Evolutionary conservation across 1,140 invertebrate genomes (phyloP), one percentile per base, ranked within the genome.

Genomic region (Bemisia tabaci): DNA sequence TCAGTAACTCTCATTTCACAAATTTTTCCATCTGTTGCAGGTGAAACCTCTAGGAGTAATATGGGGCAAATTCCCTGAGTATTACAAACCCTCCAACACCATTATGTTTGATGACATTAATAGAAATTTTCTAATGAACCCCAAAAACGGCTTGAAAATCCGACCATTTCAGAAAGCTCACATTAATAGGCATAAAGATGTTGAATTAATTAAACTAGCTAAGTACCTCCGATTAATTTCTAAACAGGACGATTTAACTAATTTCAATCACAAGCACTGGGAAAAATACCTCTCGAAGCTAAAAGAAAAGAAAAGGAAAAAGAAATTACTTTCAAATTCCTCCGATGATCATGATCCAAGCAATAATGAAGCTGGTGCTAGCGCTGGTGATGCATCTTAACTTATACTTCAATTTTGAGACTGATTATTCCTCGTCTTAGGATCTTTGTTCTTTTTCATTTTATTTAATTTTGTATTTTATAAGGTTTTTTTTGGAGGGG

Each of bases 51-150:
- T 98, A 39, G 94, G 92, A 39, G 90, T 98, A 1, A 95, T 98
- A 68, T 98, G 95, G 95, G 95, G 94, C 17, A 94, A 95, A 76
- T 97, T 88, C 76, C 81, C 86, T 21, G 88, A 95, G 73, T 95
- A 90, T 74, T 97, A 91, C 75, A 87, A 83, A 60, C 79, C 87
- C 0, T 91, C 89, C 73, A 98, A 98, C 74, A 98, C 95, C 0
- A 95, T 98, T 69, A 98, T 98, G 94, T 93, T 98, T 74, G 95
- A 98, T 75, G 95, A 98, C 75, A 90, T 98, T n/a, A 82, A 94
- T 65, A 80, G 94, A 71, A 98, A 98, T 80, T 98, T 98, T 73
- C 85, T 97, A 21, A 97, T 98, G 95, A 98, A 98, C 79, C 94
- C 94, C 21, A 90, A 92, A 72, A 94, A 88, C 69, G 95, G 95